These are phyloP conservation scores for Thamnaconus septentrionalis DNA, from an alignment of 2,113 vertebrate genomes.

Conservation along the genomic window DNA sequence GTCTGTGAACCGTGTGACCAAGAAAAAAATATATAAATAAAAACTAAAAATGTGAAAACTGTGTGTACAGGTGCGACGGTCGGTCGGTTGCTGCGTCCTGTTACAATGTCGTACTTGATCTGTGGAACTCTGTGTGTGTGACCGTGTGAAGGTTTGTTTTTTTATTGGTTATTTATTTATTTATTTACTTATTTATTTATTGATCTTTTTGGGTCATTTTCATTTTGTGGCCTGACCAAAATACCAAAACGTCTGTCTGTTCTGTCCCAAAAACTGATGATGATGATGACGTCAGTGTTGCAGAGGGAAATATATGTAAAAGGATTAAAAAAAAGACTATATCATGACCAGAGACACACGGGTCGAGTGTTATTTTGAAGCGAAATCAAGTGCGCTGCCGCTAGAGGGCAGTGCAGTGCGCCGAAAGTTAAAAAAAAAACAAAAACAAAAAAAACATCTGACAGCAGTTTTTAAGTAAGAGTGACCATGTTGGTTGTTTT, in stretches of 20 bases:
- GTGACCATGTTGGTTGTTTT: slow-evolving; percentile 79
- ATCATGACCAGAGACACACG: slow-evolving; percentile 33
- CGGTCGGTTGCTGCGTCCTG: slow-evolving; percentile 62
- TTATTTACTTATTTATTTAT: slow-evolving; percentile 62
- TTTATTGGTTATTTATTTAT: too few relatives aligned
- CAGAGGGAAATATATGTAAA: slow-evolving; percentile 60
- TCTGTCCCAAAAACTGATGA: slow-evolving; percentile 52
- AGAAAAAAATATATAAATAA: background rate
- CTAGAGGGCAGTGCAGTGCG: too few relatives aligned
- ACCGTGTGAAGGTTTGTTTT: slow-evolving; percentile 63
- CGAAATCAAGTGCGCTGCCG: background rate
- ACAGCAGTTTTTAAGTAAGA: slow-evolving; percentile 82
- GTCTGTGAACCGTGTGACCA: slow-evolving; percentile 51
- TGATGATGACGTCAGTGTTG: slow-evolving; percentile 61
- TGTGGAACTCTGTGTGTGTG: slow-evolving; percentile 72
- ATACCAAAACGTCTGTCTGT: slow-evolving; percentile 57
- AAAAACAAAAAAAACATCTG: slow-evolving; percentile 23
- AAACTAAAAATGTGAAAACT: slow-evolving; percentile 42
- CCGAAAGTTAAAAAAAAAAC: slow-evolving; percentile 27
- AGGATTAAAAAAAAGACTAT: slow-evolving; percentile 60
- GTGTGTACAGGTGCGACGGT: slow-evolving; percentile 66
- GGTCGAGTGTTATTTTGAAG: background rate
- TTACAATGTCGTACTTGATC: slow-evolving; percentile 67
- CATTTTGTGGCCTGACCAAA: slow-evolving; percentile 55
- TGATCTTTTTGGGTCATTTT: background rate